Evolutionary conservation across 1,140 invertebrate species (phyloP), one percentile per base, ranked within the genome.

Genomic region (Brachionus paranguensis): DNA sequence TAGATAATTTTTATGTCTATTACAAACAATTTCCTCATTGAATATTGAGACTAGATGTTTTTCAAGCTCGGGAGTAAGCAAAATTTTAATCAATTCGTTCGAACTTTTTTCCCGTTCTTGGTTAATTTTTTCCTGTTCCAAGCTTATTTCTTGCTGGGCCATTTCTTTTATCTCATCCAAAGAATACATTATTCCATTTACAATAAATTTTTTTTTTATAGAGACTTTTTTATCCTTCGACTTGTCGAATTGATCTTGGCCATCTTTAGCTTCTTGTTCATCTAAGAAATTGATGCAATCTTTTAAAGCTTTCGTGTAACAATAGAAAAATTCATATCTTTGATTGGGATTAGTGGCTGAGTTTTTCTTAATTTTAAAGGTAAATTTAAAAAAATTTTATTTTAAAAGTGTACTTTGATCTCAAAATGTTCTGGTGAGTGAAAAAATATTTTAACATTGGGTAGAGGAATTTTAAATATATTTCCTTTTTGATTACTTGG

Each of bases 101-200:
- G 78, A 81, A 41, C 11, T 20, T 45, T 81, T 55, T 12, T 24
- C 41, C 12, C 78, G 17, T 60, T 60, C 53, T 20, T 81, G 27
- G 12, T 64, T 60, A 17, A 43, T 29, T 81, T 64, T 64, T 4
- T 12, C 12, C 20, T 45, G 78, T 27, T 81, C 78, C 29, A 33
- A n/a, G 24, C 78, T 81, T 10, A 47, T 37, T 81, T 60, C 53
- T 68, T 64, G 33, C 24, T 81, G 14, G n/a, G 64, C 50, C 50
- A 81, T 45, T 37, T 81, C 53, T 68, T 81, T 81, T 10, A 81
- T 45, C 20, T 81, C 37, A 12, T 81, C 78, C n/a, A 81, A 64
- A 20, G 20, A 24, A n/a, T 43, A 68, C 53, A 60, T 12, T 7
- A 33, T 64, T 6, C 78, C 78, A 81, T 43, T 41, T 14, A 81